Percentiles rank a stretch among this genome's conserved stretches.
Evolutionary conservation across 92 coral and sea anemone species (phyloP).

Genomic region (Paragorgia papillata): DNA sequence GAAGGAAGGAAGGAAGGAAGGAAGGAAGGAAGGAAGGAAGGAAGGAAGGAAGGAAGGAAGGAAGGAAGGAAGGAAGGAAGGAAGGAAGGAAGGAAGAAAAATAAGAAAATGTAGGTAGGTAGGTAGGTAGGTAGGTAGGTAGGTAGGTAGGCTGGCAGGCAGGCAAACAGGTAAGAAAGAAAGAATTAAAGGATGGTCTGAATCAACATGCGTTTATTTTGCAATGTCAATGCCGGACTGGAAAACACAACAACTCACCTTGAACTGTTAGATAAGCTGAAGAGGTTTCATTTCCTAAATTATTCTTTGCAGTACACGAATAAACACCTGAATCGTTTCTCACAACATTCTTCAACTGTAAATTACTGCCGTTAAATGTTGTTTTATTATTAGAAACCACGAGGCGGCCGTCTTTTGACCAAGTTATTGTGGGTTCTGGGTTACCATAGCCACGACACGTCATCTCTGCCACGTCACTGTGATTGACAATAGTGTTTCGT

Average conservation of each 20-base stretch:
- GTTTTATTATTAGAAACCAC: slow-evolving; percentile 67
- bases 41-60: too few relatives aligned
- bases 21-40: too few relatives aligned
- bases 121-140: too few relatives aligned
- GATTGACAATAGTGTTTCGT: slow-evolving; percentile 84
- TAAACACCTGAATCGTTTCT: slow-evolving; percentile 79
- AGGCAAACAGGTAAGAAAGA: too few relatives aligned
- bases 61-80: too few relatives aligned
- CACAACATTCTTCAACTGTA: slow-evolving; percentile 56
- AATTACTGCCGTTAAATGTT: slow-evolving; percentile 60
- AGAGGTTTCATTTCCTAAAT: slow-evolving; percentile 68
- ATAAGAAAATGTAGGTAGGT: too few relatives aligned
- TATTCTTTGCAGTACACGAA: slow-evolving; percentile 81
- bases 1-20: too few relatives aligned
- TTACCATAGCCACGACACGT: slow-evolving; percentile 86
- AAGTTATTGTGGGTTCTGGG: slow-evolving; percentile 82
- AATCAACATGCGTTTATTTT: too few relatives aligned
- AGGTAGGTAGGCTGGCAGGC: too few relatives aligned
- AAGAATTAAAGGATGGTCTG: too few relatives aligned
- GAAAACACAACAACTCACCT: slow-evolving; percentile 51
- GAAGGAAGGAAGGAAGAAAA: too few relatives aligned
- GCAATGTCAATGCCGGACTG: too few relatives aligned
- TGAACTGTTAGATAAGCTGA: slow-evolving; percentile 82
- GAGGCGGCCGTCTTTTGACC: slow-evolving; percentile 68
- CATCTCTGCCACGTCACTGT: slow-evolving; percentile 80